phyloP scores from a whole-genome alignment of 2,113 vertebrate genomes.

The Ochotona princeps region DNA sequence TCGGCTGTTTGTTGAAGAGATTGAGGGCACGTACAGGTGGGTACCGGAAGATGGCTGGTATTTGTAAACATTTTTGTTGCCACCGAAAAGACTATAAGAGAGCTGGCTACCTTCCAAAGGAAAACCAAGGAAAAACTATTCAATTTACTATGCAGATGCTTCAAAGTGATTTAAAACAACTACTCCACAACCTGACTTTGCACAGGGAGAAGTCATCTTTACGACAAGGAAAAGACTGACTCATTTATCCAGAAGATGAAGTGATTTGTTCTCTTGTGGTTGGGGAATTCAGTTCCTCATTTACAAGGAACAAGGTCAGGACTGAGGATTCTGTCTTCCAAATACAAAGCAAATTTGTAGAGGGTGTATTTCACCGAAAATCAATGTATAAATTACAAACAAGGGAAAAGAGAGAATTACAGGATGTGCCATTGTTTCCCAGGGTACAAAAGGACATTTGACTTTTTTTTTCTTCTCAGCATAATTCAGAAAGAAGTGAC shows the following conservation, averaged over 20 bases:
- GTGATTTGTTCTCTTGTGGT: conserved; percentile 57
- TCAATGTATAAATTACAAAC: conserved; percentile 74
- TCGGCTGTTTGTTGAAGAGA: neutral
- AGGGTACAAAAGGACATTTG: conserved; percentile 70
- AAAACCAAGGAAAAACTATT: conserved; percentile 61
- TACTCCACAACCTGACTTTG: neutral
- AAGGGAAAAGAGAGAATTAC: neutral
- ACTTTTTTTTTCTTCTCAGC: conserved; percentile 40
- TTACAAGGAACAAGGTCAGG: conserved; percentile 76
- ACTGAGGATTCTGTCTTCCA: conserved; percentile 69
- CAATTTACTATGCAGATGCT: conserved; percentile 61
- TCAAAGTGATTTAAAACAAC: conserved; percentile 61
- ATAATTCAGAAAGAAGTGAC: conserved; percentile 76
- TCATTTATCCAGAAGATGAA: conserved; percentile 77
- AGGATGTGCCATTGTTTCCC: conserved; percentile 56
- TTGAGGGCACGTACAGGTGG: neutral
- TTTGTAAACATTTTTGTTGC: conserved; percentile 36
- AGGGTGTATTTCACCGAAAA: conserved; percentile 70
- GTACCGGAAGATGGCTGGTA: neutral
- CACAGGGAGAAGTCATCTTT: conserved; percentile 67
- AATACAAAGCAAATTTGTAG: conserved; percentile 63
- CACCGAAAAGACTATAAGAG: neutral
- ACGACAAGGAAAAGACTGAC: conserved; percentile 15
- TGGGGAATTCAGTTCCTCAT: conserved; percentile 71
- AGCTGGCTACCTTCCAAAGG: conserved; percentile 13